Evolutionary conservation across 2,888 invertebrate genomes (phyloP).

Genomic region (Listrodromus nycthemerus): DNA sequence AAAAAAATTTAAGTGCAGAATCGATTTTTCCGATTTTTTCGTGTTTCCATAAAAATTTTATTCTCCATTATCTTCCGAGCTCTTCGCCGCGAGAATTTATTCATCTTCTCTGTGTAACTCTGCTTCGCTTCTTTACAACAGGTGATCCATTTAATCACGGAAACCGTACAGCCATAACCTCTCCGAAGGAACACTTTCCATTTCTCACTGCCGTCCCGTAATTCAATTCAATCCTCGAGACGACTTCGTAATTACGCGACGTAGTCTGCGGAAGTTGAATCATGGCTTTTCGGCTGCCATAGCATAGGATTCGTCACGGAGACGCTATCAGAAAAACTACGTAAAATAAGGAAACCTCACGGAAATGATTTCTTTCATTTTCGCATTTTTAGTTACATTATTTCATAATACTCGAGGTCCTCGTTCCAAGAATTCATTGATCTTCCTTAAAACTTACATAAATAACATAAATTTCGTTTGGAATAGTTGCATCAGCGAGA

Average conservation of each 20-base stretch:
- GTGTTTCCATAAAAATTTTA: no score
- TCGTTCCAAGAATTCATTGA: no score
- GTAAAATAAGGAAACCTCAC: background rate
- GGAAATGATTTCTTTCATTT: background rate
- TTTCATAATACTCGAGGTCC: no score
- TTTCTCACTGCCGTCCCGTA: slow-evolving; percentile 16
- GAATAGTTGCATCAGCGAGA: background rate
- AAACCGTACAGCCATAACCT: slow-evolving; percentile 16
- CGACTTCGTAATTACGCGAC: background rate
- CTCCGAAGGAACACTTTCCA: background rate
- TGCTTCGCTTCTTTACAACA: slow-evolving; percentile 1
- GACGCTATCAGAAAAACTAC: background rate
- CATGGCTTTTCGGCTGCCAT: background rate
- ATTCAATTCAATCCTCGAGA: background rate
- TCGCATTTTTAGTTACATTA: no score
- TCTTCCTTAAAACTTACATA: no score
- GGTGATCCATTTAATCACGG: slow-evolving; percentile 37
- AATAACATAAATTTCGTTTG: background rate
- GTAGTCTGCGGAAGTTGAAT: background rate
- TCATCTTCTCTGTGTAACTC: background rate
- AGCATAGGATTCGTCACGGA: background rate
- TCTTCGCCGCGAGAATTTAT: no score
- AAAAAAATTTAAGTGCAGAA: background rate
- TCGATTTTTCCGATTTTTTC: background rate
- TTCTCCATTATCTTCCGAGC: no score